Conservation (phyloP, 2,888 invertebrate genomes). For the Torymus texanus region DNA sequence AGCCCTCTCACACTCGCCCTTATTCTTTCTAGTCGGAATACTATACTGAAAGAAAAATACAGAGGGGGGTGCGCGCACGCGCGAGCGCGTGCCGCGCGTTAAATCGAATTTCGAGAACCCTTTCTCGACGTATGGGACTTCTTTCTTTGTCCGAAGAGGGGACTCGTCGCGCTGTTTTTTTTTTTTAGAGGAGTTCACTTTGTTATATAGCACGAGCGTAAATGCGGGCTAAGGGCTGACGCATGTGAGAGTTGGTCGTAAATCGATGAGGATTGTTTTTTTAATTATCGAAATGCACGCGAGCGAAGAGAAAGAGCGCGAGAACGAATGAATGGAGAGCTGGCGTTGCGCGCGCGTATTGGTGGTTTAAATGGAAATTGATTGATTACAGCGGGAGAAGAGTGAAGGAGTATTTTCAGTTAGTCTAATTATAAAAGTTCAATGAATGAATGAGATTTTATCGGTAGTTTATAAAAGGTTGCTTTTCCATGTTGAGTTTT, state of each 20-base stretch:
- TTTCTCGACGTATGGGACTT: background rate
- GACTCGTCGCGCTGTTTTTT: slow-evolving; percentile 4
- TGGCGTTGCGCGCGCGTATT: too few species aligned
- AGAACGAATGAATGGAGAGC: too few species aligned
- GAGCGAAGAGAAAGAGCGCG: too few species aligned
- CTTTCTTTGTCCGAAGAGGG: slow-evolving; percentile 1
- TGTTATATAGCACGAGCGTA: slow-evolving; percentile 22
- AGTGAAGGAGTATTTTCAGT: too few species aligned
- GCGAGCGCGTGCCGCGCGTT: slow-evolving; percentile 4
- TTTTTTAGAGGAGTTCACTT: slow-evolving; percentile 11
- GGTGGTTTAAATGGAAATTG: too few species aligned
- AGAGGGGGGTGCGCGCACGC: background rate
- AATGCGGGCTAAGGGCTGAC: slow-evolving; percentile 4
- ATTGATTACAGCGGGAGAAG: too few species aligned
- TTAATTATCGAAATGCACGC: too few species aligned
- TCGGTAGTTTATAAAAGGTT: too few species aligned
- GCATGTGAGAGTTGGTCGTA: background rate
- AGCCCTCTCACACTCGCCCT: background rate
- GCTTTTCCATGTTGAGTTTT: too few species aligned
- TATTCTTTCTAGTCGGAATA: slow-evolving; percentile 4
- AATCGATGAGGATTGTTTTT: background rate
- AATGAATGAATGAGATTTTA: too few species aligned
- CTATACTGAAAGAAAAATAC: background rate
- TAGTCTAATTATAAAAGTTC: too few species aligned
- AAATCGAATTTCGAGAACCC: slow-evolving; percentile 34